Percentiles rank a stretch among this genome's conserved stretches.
Evolutionary conservation across 2,797 vertebrate genomes (phyloP).

Genomic region (Falco novaeseelandiae): DNA sequence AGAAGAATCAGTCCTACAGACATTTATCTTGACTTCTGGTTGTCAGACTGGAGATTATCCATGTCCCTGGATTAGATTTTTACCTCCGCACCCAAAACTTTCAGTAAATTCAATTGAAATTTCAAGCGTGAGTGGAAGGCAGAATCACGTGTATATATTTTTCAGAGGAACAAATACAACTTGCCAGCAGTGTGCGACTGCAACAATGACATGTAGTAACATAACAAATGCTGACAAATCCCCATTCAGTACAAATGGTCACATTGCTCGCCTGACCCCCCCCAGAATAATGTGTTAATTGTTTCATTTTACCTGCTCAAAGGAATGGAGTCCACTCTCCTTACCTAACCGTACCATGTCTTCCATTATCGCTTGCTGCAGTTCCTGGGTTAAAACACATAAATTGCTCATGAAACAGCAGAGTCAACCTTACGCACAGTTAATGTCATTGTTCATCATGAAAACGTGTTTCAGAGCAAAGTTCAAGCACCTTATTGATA

Average conservation of each 20-base stretch:
- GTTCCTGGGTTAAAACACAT: conserved; percentile 77
- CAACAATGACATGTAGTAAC: background rate
- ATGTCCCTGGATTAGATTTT: background rate
- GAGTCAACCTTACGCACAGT: background rate
- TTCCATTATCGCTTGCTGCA: conserved; percentile 92
- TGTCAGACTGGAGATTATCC: background rate
- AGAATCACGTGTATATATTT: background rate
- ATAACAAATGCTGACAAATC: background rate
- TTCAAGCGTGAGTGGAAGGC: background rate
- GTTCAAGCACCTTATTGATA: background rate
- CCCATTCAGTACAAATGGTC: background rate
- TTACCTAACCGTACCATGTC: conserved; percentile 93
- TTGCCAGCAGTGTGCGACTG: background rate
- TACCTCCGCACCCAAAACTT: background rate
- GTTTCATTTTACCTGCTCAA: conserved; percentile 88
- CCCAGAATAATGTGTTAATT: background rate
- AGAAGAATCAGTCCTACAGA: background rate
- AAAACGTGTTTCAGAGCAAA: background rate
- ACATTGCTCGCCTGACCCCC: background rate
- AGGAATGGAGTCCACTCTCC: conserved; percentile 93
- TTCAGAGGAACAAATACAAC: background rate
- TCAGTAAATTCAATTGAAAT: background rate
- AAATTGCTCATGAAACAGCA: background rate
- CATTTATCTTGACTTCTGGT: background rate
- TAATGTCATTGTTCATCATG: background rate